phyloP scores from a whole-genome alignment of 92 coral and sea anemone species.

The Bergia puertoricense region DNA sequence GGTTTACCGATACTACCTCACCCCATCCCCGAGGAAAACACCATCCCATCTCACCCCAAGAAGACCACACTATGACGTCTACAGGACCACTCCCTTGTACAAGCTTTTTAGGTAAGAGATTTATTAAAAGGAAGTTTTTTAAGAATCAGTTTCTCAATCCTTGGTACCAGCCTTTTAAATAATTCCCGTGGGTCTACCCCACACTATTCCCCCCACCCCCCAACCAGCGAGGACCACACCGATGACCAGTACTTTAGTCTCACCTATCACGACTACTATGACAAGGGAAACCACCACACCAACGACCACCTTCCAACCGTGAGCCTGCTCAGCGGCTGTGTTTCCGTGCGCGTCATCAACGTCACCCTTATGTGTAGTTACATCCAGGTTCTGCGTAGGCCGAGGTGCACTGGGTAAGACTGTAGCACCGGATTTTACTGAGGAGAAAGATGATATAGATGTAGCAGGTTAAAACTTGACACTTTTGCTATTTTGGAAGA shows the following conservation, averaged over 20 bases:
- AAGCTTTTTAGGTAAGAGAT: too few species aligned
- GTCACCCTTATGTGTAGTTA: not conserved
- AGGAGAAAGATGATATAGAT: not conserved
- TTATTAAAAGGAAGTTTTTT: too few species aligned
- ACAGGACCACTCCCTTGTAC: too few species aligned
- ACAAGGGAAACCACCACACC: conserved; percentile 14
- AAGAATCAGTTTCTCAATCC: too few species aligned
- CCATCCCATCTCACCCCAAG: too few species aligned
- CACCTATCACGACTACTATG: not conserved
- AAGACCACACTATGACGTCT: too few species aligned
- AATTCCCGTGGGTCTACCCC: too few species aligned
- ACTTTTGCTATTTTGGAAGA: not conserved
- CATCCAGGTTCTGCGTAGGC: conserved; percentile 10
- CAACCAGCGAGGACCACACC: not conserved
- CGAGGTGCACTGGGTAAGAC: conserved; percentile 8
- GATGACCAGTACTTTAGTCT: not conserved
- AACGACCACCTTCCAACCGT: conserved; percentile 15
- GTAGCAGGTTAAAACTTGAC: not conserved
- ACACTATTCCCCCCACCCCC: not conserved
- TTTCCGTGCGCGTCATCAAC: not conserved
- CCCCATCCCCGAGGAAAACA: too few species aligned
- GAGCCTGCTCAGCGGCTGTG: conserved; percentile 26
- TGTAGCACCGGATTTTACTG: not conserved
- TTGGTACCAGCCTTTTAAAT: too few species aligned
- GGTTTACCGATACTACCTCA: too few species aligned